Base-by-base conservation (phyloP, 2,113 vertebrate species). In the Archocentrus centrarchus region DNA sequence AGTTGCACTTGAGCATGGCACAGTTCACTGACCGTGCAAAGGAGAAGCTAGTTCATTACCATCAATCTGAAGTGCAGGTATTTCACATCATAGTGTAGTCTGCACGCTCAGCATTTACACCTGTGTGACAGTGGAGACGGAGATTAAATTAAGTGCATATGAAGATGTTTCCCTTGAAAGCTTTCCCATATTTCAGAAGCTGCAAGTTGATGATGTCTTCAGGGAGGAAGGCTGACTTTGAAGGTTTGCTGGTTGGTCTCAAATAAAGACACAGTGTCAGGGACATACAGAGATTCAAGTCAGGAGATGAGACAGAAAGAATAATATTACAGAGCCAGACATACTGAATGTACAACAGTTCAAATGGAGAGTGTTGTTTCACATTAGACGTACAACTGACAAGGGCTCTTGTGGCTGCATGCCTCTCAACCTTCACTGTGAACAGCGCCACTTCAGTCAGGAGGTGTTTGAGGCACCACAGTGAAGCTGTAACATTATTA, bases 391-490 rank as follows among this genome's bases (percentile, higher is more conserved):
- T 75, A 61, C 75, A 70, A 70, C 79, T 32, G 35, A 63, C 2
- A 35, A 85, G 88, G 22, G 57, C 77, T 83, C 87, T 83, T 44
- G 53, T 68, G 0, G 8, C 59, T 87, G 59, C 66, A 55, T 60
- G 78, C 60, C 83, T 63, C 81, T 86, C 77, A 88, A 83, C 84
- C 79, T 86, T 88, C n/a, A 58, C 47, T 55, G 32, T 82, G 86
- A 90, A 81, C 64, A 88, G 61, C 1, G 6, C 53, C 82, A 77
- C 76, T 88, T 90, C 41, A 88, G 55, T 78, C 27, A 37, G 55
- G 75, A 60, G 37, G 63, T 59, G 30, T 77, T 68, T 86, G 35
- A 85, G 73, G 39, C 50, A 57, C 53, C 63, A 13, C 24, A 41
- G 32, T 44, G 39, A 68, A 80, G 44, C 44, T 47, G 41, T 39